These are phyloP conservation scores for Mythimna vitellina DNA, from an alignment of 2,888 invertebrate species.

Conservation along the genomic window DNA sequence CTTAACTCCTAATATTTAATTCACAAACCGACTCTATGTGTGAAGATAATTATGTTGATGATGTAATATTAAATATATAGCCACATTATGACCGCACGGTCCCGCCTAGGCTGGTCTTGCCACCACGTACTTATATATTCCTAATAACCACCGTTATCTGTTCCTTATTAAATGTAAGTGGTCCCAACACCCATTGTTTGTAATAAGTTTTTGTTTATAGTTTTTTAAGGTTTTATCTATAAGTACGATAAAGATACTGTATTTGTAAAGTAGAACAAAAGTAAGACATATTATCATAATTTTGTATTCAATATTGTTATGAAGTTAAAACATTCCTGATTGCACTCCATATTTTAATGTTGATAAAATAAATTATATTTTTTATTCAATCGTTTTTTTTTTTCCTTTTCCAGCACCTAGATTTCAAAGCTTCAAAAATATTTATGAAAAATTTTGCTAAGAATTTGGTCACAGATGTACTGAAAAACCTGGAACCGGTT, in stretches of 20 bases:
- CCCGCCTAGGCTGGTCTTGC: constrained; percentile 34
- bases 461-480: too few relatives aligned
- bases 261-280: constrained; percentile 45
- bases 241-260: constrained; percentile 43
- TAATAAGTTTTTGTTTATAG: constrained; percentile 47
- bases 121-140: constrained; percentile 6
- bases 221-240: constrained; percentile 59
- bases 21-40: neutral
- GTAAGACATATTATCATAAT: constrained; percentile 57
- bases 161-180: neutral
- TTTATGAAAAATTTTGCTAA: too few relatives aligned
- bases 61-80: neutral
- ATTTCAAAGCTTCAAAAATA: too few relatives aligned
- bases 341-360: constrained; percentile 64
- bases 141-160: constrained; percentile 25
- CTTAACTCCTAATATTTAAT: neutral
- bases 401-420: neutral
- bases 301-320: constrained; percentile 64
- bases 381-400: neutral
- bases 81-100: neutral
- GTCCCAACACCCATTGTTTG: constrained; percentile 5
- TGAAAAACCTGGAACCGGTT: neutral
- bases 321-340: constrained; percentile 65
- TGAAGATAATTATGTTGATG: neutral
- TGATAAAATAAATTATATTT: constrained; percentile 66